Evolutionary conservation across 1,140 invertebrate genomes (phyloP).

Genomic region (Leptinotarsa texana): DNA sequence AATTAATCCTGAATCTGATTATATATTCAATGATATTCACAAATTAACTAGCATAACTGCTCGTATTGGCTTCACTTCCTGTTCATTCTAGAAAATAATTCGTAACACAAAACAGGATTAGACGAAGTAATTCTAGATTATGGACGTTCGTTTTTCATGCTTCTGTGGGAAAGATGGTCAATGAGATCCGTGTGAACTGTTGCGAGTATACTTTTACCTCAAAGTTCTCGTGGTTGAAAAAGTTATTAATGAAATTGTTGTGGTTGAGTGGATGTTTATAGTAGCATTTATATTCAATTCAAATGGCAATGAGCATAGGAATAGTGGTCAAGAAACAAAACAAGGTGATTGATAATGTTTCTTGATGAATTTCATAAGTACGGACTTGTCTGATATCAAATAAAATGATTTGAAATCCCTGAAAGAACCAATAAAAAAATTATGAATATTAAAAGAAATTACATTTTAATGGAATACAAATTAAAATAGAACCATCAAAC

Average conservation of each 20-base stretch:
- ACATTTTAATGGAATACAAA: too few relatives aligned
- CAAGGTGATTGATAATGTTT: too few relatives aligned
- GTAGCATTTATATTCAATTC: too few relatives aligned
- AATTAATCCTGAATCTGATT: too few relatives aligned
- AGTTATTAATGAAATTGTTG: background rate
- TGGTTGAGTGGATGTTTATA: background rate
- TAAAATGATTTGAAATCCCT: too few relatives aligned
- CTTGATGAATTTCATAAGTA: too few relatives aligned
- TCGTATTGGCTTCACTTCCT: background rate
- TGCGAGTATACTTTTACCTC: background rate
- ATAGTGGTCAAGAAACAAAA: too few relatives aligned
- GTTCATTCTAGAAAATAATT: background rate
- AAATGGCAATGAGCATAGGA: too few relatives aligned
- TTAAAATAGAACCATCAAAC: too few relatives aligned
- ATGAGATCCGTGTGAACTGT: slow-evolving; percentile 2
- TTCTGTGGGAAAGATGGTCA: slow-evolving; percentile 3
- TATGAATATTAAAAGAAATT: too few relatives aligned
- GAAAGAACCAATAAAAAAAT: too few relatives aligned
- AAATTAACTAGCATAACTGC: background rate
- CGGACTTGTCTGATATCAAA: too few relatives aligned
- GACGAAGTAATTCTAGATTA: background rate
- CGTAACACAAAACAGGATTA: background rate
- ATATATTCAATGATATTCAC: background rate
- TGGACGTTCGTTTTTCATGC: background rate
- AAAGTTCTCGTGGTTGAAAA: background rate